These are phyloP conservation scores for Babylonia areolata DNA, from an alignment of 1,140 invertebrate genomes.

Conservation along the genomic window DNA sequence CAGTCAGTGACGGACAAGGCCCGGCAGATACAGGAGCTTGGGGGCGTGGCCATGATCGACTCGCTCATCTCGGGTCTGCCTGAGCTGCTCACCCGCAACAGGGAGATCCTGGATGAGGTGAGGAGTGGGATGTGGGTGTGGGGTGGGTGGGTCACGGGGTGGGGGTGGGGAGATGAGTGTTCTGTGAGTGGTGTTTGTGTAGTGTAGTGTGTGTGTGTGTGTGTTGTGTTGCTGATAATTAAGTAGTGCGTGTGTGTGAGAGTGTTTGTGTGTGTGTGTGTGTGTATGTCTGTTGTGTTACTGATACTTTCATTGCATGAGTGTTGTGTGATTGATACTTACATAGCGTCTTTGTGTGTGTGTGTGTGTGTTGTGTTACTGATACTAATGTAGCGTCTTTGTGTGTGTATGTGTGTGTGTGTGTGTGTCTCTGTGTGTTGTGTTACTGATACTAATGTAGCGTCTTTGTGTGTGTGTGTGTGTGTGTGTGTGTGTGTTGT, in stretches of 20 bases:
- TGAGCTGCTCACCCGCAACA: slow-evolving; percentile 91
- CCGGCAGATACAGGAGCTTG: slow-evolving; percentile 73
- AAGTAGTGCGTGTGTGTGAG: neutral
- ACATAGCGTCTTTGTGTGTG: neutral
- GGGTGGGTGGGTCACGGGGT: too few relatives aligned
- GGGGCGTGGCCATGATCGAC: slow-evolving; percentile 77
- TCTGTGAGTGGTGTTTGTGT: too few relatives aligned
- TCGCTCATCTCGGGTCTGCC: slow-evolving; percentile 88
- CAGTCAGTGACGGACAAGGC: slow-evolving; percentile 94
- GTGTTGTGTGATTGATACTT: too few relatives aligned
- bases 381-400: too few relatives aligned
- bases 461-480: neutral
- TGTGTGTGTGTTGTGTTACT: neutral
- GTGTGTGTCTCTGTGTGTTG: neutral
- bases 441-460: too few relatives aligned
- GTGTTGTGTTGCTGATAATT: too few relatives aligned
- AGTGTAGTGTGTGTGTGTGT: neutral
- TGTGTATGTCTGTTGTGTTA: neutral
- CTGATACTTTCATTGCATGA: too few relatives aligned
- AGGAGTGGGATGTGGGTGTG: too few relatives aligned
- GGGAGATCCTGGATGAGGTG: slow-evolving; percentile 96
- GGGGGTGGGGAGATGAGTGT: too few relatives aligned
- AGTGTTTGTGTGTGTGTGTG: neutral
- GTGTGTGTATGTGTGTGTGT: too few relatives aligned
- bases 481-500: neutral